phyloP scores from a whole-genome alignment of 2,113 vertebrate genomes.

The Forbesichthys agassizii region DNA sequence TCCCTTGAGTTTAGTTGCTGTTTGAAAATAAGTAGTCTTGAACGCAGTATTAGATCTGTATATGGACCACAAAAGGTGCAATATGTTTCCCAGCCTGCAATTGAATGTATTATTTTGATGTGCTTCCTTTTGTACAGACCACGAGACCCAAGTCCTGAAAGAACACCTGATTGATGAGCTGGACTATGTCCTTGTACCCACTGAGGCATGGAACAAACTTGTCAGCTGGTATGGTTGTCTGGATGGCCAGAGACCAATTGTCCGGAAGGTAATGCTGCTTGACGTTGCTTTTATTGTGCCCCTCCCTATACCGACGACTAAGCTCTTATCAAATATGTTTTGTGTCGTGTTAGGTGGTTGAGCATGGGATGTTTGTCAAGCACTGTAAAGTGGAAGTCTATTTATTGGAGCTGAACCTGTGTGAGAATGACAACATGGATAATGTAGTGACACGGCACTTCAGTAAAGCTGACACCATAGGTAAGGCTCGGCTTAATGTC shows the following conservation, averaged over 20 bases:
- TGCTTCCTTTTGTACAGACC: conserved; percentile 74
- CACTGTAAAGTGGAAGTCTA: conserved; percentile 98
- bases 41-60: too few relatives aligned
- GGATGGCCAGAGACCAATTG: conserved; percentile 88
- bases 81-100: neutral
- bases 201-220: conserved; percentile 91
- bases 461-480: conserved; percentile 95
- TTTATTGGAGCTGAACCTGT: conserved; percentile 92
- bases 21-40: too few relatives aligned
- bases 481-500: conserved; percentile 61
- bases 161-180: conserved; percentile 95
- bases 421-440: conserved; percentile 88
- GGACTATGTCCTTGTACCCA: conserved; percentile 93
- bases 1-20: neutral
- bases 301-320: neutral
- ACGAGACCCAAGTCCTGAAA: conserved; percentile 86
- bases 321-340: conserved; percentile 1
- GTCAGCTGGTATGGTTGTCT: conserved; percentile 89
- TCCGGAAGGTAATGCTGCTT: conserved; percentile 83
- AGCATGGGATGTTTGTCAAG: conserved; percentile 96
- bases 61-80: neutral
- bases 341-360: conserved; percentile 84
- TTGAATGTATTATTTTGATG: neutral
- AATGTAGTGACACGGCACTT: conserved; percentile 88
- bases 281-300: neutral